Base-by-base conservation (phyloP, 2,888 invertebrate genomes). In the Papilio elwesi region DNA sequence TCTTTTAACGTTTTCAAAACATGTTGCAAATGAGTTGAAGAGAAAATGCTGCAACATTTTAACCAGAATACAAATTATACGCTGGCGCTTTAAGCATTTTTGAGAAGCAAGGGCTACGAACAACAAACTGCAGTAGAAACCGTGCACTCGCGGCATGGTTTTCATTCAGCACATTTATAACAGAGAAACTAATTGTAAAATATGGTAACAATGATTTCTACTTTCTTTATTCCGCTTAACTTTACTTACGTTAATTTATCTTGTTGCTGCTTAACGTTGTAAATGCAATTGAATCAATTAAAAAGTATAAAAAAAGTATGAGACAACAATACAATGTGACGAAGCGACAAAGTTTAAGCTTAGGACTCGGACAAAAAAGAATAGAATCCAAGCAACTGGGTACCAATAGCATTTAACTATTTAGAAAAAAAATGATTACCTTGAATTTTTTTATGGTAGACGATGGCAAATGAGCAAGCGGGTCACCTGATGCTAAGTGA, bases 81-180 rank as follows among this genome's bases (percentile, higher is more conserved):
- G 38, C 38, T 43, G 13, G 43, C 62, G 51, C 36, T 69, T 69
- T 38, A 69, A 69, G 62, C n/a, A 48, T 43, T 62, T 62, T 16
- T 26, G 26, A 12, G 15, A 38, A 43, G 59, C 59, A 43, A 43
- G 62, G 49, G 48, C 59, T 52, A 62, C 15, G 67, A 16, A 12
- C 68, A 62, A 16, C 51, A 51, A 62, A 48, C 2, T 36, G 26
- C 9, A 48, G 57, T 57, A 26, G 26, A 26, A 26, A 26, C 26
- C 26, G 26, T 26, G 26, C 26, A 26, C 26, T 26, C 26, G 26
- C 26, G 4, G 55, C 67, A 68, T 55, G 47, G 55, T 49, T 57
- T 55, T 11, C 16, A 47, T 55, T 11, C 47, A 47, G 16, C 36
- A 66, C 43, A 67, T 67, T 55, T 55, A n/a, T 55, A 67, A 16